Evolutionary conservation across 2,797 vertebrate genomes (phyloP).

Genomic region (Sebastes taczanowskii): DNA sequence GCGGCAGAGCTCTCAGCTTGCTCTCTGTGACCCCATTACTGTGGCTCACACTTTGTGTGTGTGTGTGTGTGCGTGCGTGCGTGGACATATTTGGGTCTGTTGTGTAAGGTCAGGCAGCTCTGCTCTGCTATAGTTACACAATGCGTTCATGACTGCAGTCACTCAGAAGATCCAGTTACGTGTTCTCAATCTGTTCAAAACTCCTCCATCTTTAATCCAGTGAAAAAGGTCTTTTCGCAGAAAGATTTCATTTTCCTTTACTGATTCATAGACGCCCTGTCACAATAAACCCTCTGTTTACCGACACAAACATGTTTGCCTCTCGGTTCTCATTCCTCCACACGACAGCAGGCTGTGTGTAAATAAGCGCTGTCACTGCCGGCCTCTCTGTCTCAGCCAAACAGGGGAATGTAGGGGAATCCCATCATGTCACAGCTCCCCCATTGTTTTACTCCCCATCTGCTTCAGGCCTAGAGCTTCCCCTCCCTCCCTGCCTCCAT

Average conservation of each 20-base stretch:
- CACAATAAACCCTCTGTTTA: conserved; percentile 33
- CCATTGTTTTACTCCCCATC: conserved; percentile 67
- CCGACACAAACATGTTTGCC: conserved; percentile 9
- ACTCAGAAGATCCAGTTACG: neutral
- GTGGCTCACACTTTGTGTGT: conserved; percentile 30
- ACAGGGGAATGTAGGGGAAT: conserved; percentile 70
- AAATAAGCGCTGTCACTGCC: conserved; percentile 18
- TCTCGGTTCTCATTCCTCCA: conserved; percentile 17
- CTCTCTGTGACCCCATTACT: conserved; percentile 49
- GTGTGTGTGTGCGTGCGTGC: conserved; percentile 6
- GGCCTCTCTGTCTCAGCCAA: conserved; percentile 9
- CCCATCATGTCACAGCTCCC: conserved; percentile 60
- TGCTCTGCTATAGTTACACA: conserved; percentile 42
- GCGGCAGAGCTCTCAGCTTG: conserved; percentile 18
- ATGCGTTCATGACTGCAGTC: conserved; percentile 15
- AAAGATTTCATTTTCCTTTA: neutral
- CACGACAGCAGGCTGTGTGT: conserved; percentile 31
- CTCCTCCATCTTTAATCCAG: neutral
- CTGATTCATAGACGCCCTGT: neutral
- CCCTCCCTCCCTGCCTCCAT: neutral
- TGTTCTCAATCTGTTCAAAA: neutral
- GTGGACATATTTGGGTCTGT: conserved; percentile 45
- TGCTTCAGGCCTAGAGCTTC: conserved; percentile 32
- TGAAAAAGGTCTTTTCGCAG: neutral
- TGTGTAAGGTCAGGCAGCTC: conserved; percentile 47